Evolutionary conservation across 2,113 vertebrate genomes (phyloP).

Genomic region (Bubo scandiacus): DNA sequence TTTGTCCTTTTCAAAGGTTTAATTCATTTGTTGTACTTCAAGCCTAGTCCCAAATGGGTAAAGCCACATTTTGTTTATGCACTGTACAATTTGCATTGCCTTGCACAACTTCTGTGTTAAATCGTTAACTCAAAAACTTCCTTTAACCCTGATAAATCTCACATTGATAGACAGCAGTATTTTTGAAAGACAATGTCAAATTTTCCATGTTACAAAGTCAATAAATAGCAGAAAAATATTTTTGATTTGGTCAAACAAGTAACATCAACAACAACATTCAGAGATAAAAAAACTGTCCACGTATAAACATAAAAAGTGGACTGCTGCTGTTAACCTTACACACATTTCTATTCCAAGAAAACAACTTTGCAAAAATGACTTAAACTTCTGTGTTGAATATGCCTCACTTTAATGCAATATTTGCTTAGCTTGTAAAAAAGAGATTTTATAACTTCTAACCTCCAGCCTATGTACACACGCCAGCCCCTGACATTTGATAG

Average conservation of each 20-base stretch:
- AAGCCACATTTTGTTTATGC: not conserved
- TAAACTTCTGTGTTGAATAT: not conserved
- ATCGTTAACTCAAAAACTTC: not conserved
- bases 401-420: not conserved
- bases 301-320: not conserved
- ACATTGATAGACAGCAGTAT: not conserved
- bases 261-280: not conserved
- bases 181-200: not conserved
- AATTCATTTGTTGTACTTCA: not conserved
- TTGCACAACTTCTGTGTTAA: not conserved
- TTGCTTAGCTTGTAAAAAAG: not conserved
- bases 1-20: conserved; percentile 8
- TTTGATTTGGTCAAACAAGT: not conserved
- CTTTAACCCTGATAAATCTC: not conserved
- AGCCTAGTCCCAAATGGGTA: not conserved
- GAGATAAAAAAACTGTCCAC: not conserved
- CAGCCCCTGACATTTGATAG: not conserved
- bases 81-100: not conserved
- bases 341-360: not conserved
- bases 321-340: not conserved
- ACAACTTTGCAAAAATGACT: not conserved
- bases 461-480: not conserved
- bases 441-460: not conserved
- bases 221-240: not conserved
- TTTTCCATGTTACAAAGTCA: not conserved